Evolutionary conservation across 1,140 invertebrate genomes (phyloP), one percentile per base, ranked within the genome.

Genomic region (Thrips palmi): DNA sequence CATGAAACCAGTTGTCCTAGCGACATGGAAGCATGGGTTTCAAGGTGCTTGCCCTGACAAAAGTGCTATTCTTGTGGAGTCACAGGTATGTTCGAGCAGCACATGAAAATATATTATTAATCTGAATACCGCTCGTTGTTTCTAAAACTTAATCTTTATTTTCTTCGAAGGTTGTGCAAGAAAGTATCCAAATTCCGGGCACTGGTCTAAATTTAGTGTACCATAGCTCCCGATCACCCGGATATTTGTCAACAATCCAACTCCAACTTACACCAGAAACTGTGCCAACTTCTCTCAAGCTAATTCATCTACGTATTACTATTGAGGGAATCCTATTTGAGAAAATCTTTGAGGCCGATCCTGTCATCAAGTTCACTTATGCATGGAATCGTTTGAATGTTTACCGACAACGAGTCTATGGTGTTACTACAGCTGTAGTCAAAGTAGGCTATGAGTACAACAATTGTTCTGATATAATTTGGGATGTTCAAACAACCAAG

Each of bases 1-100:
- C 12, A 89, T 96, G 76, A 87, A 89, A 53, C 91, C 91, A 0
- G 81, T 93, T 0, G 87, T 93, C 0, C 57, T 93, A 21, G 87
- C 88, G 7, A 93, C 88, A 1, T 96, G 89, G 89, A 91, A 92
- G 52, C 84, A 91, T 52, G 87, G 87, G 18, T 94, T 93, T 59
- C 87, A 94, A 50, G 89, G 87, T 5, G 82, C 85, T 1, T 94
- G 88, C 57, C 85, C 88, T 0, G 85, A 91, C 50, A 81, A 79
- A 48, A 82, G 77, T 47, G 84, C 86, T 19, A 87, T 96, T 41
- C 67, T 97, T 23, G 84, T 87, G 0, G 91, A 97, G 53, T 93
- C 88, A 14, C 87, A 93, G 65, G 79, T 76, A 50, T 43, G 44
- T 41, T 34, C 6, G n/a, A n/a, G n/a, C n/a, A n/a, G 32, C 3